Base-by-base conservation (phyloP, 2,888 invertebrate genomes). In the Erebia ligea region DNA sequence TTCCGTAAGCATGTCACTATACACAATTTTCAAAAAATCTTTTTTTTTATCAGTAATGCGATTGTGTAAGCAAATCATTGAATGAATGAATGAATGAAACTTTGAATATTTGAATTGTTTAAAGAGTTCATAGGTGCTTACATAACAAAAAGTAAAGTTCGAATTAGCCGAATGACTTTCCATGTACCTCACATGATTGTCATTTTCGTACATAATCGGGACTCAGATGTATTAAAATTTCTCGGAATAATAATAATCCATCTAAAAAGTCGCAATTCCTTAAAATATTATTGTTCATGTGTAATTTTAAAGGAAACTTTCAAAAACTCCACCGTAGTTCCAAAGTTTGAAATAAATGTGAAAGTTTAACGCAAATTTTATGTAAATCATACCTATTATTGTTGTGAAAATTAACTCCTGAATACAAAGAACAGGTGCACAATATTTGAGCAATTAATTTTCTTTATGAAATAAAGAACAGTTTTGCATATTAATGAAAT, bases 381-480 rank as follows among this genome's bases (percentile, higher is more conserved):
- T 40, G 42, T 17, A 42, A 42, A 42, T 42, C 42, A 61, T 61
- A n/a, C n/a, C n/a, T n/a, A 61, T 61, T 42, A 61, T 42, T 42
- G 11, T 40, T 58, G 6, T 58, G 25, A 57, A 57, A 19, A 57
- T 21, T n/a, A 34, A n/a, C 34, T 58, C n/a, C n/a, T n/a, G 6
- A 34, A 58, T 58, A 58, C 25, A 9, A 21, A 57, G 10, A 21
- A 10, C 5, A 17, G 3, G 19, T 19, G 10, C 13, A 15, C 52
- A 52, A 52, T n/a, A 8, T 15, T 17, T 11, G 52, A n/a, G n/a
- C 17, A 52, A 52, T 45, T 45, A 17, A n/a, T 15, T 34, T 34
- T 52, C 17, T 52, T 52, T 4, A n/a, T 15, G 52, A 52, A 52
- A 17, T 52, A 52, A 15, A 52, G 17, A 52, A 52, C 8, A n/a